Evolutionary conservation across 2,888 invertebrate species (phyloP), one percentile per base, ranked within the genome.

Genomic region (Ochropleura leucogaster): DNA sequence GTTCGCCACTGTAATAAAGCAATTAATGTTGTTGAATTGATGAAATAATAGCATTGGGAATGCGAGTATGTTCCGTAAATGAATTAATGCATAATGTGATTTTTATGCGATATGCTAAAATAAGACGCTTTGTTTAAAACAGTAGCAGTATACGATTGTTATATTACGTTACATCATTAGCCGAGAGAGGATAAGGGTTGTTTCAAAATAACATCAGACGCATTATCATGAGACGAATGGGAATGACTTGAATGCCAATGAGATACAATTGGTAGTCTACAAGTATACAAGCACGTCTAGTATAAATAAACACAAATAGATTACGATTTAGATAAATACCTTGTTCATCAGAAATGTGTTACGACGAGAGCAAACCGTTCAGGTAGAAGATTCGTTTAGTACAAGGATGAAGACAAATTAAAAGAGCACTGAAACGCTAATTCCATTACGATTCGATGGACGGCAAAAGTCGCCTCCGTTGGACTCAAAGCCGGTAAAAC

Each of bases 391-490:
- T 93, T 94, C 93, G 92, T 93, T 95, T 92, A 92, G 93, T 92
- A 92, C 92, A 92, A 92, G 94, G 93, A 93, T 91, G 92, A 92
- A 91, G 92, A 94, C 93, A 95, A 96, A 96, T 96, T 96, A 96
- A 95, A 96, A 96, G 95, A 94, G 94, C 93, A 94, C 92, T 92
- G 93, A 93, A 94, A 94, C 95, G 94, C 94, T 96, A 95, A 96
- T 96, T 96, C 94, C 93, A 95, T 96, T 96, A 96, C 96, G 95
- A 94, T 95, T 96, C 95, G 95, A 96, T 96, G 95, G 95, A 95
- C 94, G 93, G 95, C 95, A 95, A 95, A 95, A 95, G 95, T 96
- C 95, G 94, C 92, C 93, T 94, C 90, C 93, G 94, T 93, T 92
- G 91, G 93, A 94, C 91, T 95, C 95, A 95, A 95, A 96, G 96